These are phyloP conservation scores for Tetropium fuscum DNA, from an alignment of 2,888 invertebrate species.

Conservation along the genomic window DNA sequence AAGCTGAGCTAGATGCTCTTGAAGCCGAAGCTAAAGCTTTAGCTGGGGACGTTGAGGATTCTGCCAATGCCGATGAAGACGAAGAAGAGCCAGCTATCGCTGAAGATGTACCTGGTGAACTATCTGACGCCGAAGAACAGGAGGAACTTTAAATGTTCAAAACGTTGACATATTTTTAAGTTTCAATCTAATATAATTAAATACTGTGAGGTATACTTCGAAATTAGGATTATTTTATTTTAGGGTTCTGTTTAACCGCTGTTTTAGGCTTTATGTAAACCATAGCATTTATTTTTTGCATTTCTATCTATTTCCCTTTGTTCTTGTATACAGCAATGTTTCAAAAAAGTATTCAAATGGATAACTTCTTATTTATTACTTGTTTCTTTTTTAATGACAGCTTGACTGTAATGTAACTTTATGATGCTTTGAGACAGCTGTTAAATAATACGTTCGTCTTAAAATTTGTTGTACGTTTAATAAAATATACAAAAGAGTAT, in stretches of 20 bases:
- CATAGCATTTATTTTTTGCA: slow-evolving; percentile 41
- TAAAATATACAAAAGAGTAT: no score
- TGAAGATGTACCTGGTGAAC: slow-evolving; percentile 49
- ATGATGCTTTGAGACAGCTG: no score
- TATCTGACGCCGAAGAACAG: slow-evolving; percentile 46
- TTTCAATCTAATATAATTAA: not conserved
- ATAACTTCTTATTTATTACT: no score
- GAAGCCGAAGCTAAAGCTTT: slow-evolving; percentile 49
- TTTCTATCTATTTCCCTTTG: slow-evolving; percentile 29
- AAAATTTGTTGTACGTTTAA: no score
- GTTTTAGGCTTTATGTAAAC: slow-evolving; percentile 27
- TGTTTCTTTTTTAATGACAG: no score
- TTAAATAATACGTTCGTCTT: no score
- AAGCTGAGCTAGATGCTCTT: slow-evolving; percentile 49
- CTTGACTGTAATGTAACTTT: no score
- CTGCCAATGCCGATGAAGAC: slow-evolving; percentile 36
- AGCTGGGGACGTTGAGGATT: slow-evolving; percentile 17
- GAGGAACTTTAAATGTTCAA: not conserved
- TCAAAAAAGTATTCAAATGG: not conserved
- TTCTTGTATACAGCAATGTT: not conserved
- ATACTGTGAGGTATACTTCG: no score
- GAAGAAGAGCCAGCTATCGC: slow-evolving; percentile 52
- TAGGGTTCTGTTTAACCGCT: slow-evolving; percentile 14
- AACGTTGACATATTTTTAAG: slow-evolving; percentile 20
- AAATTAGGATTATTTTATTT: slow-evolving; percentile 1